Conservation (phyloP, 2,113 vertebrate species). For the Cyrtonyx montezumae region DNA sequence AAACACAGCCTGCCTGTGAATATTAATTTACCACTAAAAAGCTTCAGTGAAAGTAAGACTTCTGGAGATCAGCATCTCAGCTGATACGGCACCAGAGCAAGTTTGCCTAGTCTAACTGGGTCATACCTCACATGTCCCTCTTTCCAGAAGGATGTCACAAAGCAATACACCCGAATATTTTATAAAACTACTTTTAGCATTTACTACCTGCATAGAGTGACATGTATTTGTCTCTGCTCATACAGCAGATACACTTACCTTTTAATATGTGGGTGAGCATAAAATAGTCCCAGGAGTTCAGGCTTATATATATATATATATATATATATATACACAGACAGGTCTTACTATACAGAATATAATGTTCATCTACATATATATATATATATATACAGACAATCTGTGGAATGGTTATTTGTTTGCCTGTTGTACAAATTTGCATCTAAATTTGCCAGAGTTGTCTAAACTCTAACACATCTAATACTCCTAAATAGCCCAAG, state of each 20-base stretch:
- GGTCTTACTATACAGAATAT: not conserved
- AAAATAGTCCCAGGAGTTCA: not conserved
- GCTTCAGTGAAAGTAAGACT: not conserved
- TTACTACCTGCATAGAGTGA: not conserved
- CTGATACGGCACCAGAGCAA: not conserved
- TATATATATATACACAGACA: accelerated
- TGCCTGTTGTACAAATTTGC: not conserved
- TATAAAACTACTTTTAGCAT: not conserved
- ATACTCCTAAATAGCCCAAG: not conserved
- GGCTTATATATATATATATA: not conserved
- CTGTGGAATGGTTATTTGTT: not conserved
- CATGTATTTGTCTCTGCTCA: not conserved
- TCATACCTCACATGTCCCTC: not conserved
- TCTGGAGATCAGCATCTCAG: not conserved
- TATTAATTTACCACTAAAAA: not conserved
- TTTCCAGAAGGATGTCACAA: not conserved
- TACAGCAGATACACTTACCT: accelerated
- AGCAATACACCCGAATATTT: not conserved
- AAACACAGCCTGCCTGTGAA: not conserved
- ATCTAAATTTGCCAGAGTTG: not conserved
- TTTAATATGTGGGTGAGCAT: not conserved
- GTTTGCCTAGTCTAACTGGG: not conserved
- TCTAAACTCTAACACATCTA: not conserved
- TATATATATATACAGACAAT: not conserved
- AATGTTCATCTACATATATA: not conserved